Percentiles rank a stretch among this genome's conserved stretches.
Evolutionary conservation across 2,888 invertebrate species (phyloP).

Genomic region (Platerodrilus igneus): DNA sequence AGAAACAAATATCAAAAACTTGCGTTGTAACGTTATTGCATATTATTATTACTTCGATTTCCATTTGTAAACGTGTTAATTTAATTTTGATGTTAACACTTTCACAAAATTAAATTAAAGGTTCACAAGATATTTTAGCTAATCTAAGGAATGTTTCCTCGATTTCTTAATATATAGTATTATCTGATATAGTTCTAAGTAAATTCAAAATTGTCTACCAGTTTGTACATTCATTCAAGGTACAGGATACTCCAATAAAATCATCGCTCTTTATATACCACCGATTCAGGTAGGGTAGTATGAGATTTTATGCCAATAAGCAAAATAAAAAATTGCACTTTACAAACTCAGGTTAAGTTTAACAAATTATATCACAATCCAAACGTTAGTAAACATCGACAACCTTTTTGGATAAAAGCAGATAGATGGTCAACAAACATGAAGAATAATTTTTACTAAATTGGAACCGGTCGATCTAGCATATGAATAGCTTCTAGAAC

Average conservation of each 20-base stretch:
- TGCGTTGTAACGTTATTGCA: slow-evolving; percentile 48
- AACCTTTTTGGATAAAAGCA: no score
- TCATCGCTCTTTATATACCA: slow-evolving; percentile 10
- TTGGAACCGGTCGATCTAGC: no score
- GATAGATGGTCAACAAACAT: no score
- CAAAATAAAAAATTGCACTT: no score
- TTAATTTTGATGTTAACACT: slow-evolving; percentile 13
- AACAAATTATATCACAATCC: no score
- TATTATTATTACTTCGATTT: slow-evolving; percentile 29
- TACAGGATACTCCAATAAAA: slow-evolving; percentile 13
- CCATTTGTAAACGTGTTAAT: slow-evolving; percentile 19
- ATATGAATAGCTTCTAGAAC: no score
- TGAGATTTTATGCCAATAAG: no score
- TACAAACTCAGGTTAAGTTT: no score
- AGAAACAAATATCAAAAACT: slow-evolving; percentile 46
- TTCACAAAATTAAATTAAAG: slow-evolving; percentile 17
- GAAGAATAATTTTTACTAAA: no score
- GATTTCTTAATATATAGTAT: slow-evolving; percentile 30
- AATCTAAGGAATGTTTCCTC: slow-evolving; percentile 27
- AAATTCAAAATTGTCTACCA: slow-evolving; percentile 32
- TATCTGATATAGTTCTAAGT: slow-evolving; percentile 34
- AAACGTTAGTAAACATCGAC: no score
- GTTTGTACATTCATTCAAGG: slow-evolving; percentile 47
- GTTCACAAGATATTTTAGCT: no score
- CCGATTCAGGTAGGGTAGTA: no score